Percentiles rank a stretch among this genome's conserved stretches.
These are phyloP conservation scores for Macrophya alboannulata DNA, from an alignment of 2,888 invertebrate genomes.

Conservation along the genomic window DNA sequence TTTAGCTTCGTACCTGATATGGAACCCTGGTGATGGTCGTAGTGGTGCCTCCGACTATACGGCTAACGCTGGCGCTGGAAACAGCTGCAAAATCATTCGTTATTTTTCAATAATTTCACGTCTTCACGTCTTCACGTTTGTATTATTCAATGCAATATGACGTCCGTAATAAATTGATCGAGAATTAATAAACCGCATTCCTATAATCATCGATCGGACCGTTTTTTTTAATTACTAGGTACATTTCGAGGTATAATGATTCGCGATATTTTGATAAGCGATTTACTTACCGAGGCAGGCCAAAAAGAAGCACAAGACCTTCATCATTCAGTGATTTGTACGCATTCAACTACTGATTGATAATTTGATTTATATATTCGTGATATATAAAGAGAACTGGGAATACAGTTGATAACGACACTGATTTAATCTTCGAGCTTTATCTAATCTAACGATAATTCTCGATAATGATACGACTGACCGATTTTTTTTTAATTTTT, in stretches of 20 bases:
- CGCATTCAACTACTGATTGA: background rate
- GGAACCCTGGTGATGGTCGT: background rate
- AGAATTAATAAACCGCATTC: too few species aligned
- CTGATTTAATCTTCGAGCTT: constrained; percentile 10
- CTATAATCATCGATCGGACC: too few species aligned
- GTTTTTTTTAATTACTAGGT: background rate
- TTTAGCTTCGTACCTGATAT: constrained; percentile 24
- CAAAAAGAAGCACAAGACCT: constrained; percentile 18
- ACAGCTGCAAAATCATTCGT: constrained; percentile 19
- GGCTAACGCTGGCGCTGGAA: background rate
- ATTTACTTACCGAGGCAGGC: constrained; percentile 32
- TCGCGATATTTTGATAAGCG: background rate
- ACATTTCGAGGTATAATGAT: background rate
- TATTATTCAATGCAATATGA: background rate
- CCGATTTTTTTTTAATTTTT: background rate
- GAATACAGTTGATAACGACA: constrained; percentile 7
- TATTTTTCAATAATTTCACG: background rate
- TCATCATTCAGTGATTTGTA: background rate
- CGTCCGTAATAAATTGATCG: background rate
- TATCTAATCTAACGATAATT: constrained; percentile 50
- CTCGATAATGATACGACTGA: background rate
- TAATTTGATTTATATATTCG: background rate
- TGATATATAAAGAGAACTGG: background rate
- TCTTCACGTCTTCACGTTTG: background rate
- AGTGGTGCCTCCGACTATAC: constrained; percentile 14